Conservation (phyloP, 2,888 invertebrate species). For the Drosophila quinaria region DNA sequence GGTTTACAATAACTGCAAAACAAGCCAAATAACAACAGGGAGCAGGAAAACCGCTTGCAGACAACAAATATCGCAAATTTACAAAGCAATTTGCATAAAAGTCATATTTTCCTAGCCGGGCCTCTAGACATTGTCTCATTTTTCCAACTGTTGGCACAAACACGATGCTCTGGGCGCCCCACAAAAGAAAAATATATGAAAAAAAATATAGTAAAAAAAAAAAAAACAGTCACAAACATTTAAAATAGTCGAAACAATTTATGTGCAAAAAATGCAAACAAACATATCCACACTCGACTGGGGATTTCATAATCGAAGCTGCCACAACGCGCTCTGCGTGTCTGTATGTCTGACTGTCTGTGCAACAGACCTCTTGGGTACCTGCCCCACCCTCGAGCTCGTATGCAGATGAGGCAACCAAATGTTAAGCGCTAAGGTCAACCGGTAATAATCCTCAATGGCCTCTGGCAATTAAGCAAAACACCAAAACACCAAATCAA, state of each 20-base stretch:
- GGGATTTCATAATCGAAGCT: constrained; percentile 72
- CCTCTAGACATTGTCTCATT: constrained; percentile 58
- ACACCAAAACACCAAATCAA: constrained; percentile 21
- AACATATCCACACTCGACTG: constrained; percentile 27
- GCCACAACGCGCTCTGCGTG: not conserved
- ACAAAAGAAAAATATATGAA: constrained; percentile 4
- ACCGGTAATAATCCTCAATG: constrained; percentile 68
- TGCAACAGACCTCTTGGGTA: not conserved
- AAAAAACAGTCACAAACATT: constrained; percentile 35
- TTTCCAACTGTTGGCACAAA: constrained; percentile 46
- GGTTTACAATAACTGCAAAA: constrained; percentile 74
- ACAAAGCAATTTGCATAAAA: constrained; percentile 78
- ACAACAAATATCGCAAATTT: constrained; percentile 66
- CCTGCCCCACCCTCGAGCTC: constrained; percentile 15
- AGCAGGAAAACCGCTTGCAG: constrained; percentile 43
- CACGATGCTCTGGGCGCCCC: constrained; percentile 42
- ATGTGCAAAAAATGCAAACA: constrained; percentile 68
- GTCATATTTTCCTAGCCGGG: constrained; percentile 71
- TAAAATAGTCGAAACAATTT: constrained; percentile 65
- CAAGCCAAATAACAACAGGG: constrained; percentile 50
- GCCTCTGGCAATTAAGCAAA: constrained; percentile 64
- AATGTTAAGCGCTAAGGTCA: constrained; percentile 62
- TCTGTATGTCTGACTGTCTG: constrained; percentile 1
- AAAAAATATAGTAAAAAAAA: constrained; percentile 2
- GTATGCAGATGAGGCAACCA: constrained; percentile 74